A percentile compares a stretch with the other conserved stretches of the same genome.
Evolutionary conservation across 2,888 invertebrate genomes (phyloP).

Genomic region (Steromphala cineraria): DNA sequence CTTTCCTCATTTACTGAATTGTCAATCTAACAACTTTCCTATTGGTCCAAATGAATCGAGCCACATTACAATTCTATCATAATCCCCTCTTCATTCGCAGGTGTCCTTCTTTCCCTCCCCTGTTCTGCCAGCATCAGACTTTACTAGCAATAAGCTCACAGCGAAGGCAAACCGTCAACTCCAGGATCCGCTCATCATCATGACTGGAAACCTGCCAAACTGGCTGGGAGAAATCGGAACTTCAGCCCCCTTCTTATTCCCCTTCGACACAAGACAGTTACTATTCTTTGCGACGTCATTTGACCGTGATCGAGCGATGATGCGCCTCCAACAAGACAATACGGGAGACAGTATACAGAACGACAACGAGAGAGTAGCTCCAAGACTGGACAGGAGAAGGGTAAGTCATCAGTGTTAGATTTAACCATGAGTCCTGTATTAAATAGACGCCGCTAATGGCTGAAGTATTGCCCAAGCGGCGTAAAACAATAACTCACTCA

Average conservation of each 20-base stretch:
- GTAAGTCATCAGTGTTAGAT: conserved; percentile 55
- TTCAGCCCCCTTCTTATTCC: conserved; percentile 90
- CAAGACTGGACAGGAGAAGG: conserved; percentile 93
- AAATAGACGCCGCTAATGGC: no score
- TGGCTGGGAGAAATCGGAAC: conserved; percentile 93
- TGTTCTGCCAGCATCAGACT: conserved; percentile 79
- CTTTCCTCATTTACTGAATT: no score
- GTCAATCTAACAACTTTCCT: no score
- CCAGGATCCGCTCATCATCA: conserved; percentile 97
- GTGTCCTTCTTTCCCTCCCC: conserved; percentile 64
- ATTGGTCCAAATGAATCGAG: no score
- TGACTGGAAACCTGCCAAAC: conserved; percentile 96
- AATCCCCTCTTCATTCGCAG: conserved; percentile 31
- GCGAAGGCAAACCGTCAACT: conserved; percentile 98
- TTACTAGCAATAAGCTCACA: conserved; percentile 93
- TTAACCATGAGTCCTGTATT: no score
- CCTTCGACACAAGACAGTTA: conserved; percentile 97
- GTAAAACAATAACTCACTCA: no score
- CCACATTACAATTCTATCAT: no score
- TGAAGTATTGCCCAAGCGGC: no score
- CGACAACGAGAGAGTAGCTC: conserved; percentile 86
- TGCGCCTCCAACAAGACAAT: conserved; percentile 93
- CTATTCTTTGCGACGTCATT: conserved; percentile 98
- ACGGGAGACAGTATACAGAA: conserved; percentile 76
- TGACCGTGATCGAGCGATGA: conserved; percentile 93